Evolutionary conservation across 2,113 vertebrate genomes (phyloP), one percentile per base, ranked within the genome.

Genomic region (Hyla sarda): DNA sequence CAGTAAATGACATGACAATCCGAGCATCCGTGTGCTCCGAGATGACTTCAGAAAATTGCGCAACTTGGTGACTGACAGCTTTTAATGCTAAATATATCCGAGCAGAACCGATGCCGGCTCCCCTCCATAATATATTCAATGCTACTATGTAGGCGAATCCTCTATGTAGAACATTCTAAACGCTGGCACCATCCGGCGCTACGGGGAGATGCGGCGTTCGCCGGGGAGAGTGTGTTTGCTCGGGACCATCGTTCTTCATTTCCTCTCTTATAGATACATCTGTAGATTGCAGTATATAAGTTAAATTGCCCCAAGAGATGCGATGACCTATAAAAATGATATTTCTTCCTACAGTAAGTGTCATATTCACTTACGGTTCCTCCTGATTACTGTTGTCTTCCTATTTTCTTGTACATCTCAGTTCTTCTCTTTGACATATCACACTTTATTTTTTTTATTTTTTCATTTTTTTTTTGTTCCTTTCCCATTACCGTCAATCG

Each of bases 111-210:
- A 21, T 45, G 48, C 23, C 6, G 1, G 23, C n/a, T 41, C 37
- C 62, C 60, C 23, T 37, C 56, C 60, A 67, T 65, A 84, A 77
- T 62, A 45, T 77, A 83, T 75, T 84, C 52, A 74, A 75, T n/a
- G 37, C 72, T 41, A 83, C 78, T 37, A 47, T 47, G 56, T 47
- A 37, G 17, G 37, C 32, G 30, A 74, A 58, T 60, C 30, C 23
- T 83, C 69, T 75, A 60, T 83, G 73, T 83, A 83, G 47, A 83
- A 41, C 25, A 72, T 74, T 72, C 54, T 72, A 71, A 82, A 71
- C 72, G 81, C 60, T 50, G 69, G 65, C 82, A 5, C 71, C 52
- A 28, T 52, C 50, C 48, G 9, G 8, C 21, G 45, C 25, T 72
- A 72, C 62, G 19, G 9, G 62, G 11, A 50, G 47, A 50, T 17